These are phyloP conservation scores for Cardiocondyla obscurior DNA, from an alignment of 1,140 invertebrate species.

Conservation along the genomic window DNA sequence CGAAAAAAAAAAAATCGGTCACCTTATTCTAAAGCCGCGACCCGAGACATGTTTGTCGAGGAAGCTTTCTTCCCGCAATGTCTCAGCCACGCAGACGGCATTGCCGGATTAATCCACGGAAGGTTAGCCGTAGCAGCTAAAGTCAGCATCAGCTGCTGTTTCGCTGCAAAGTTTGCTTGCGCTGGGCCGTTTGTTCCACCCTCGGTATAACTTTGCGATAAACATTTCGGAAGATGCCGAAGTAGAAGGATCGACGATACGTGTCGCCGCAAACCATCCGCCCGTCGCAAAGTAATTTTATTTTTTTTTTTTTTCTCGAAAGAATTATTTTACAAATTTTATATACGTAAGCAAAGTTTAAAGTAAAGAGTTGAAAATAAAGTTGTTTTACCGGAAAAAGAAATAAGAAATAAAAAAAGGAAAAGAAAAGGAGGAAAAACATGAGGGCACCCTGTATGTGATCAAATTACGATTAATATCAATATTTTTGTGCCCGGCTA, in stretches of 20 bases:
- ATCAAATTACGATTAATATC: constrained; percentile 26
- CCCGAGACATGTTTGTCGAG: not conserved
- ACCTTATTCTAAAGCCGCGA: not conserved
- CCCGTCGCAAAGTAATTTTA: no score
- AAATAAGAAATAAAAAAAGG: no score
- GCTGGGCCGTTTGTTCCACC: constrained; percentile 68
- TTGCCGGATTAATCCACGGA: constrained; percentile 56
- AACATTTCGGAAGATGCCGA: constrained; percentile 69
- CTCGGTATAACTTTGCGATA: constrained; percentile 75
- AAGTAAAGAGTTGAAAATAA: no score
- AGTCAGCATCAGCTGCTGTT: constrained; percentile 68
- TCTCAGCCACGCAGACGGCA: constrained; percentile 1
- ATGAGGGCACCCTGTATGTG: not conserved
- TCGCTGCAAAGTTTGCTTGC: constrained; percentile 75
- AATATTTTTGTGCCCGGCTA: constrained; percentile 16
- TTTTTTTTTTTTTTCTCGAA: not conserved
- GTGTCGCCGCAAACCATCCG: not conserved
- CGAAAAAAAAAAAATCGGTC: not conserved
- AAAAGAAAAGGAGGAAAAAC: no score
- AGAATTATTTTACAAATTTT: not conserved
- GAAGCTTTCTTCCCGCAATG: constrained; percentile 13
- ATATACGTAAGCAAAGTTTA: not conserved
- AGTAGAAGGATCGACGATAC: constrained; percentile 12
- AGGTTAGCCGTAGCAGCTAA: constrained; percentile 63
- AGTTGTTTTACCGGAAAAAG: not conserved